These are phyloP conservation scores for Acholoe squamosa DNA, from an alignment of 2,888 invertebrate species.

Conservation along the genomic window DNA sequence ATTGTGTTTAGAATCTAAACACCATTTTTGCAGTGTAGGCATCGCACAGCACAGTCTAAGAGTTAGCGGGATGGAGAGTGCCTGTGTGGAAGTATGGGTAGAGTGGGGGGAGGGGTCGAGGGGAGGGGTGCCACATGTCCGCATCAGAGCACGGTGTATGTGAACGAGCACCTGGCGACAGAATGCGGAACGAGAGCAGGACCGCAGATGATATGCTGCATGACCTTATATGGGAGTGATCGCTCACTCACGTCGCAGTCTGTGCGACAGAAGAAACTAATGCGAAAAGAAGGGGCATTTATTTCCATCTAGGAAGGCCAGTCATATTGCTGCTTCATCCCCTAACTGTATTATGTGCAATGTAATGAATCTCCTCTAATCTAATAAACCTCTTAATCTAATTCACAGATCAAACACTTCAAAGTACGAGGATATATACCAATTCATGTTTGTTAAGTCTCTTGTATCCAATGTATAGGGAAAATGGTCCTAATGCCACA, in stretches of 20 bases:
- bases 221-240: neutral
- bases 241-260: neutral
- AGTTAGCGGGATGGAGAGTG: neutral
- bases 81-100: neutral
- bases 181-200: neutral
- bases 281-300: neutral
- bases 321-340: too few relatives aligned
- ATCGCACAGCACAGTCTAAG: neutral
- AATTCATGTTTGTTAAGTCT: too few relatives aligned
- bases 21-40: too few relatives aligned
- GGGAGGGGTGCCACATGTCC: neutral
- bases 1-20: too few relatives aligned
- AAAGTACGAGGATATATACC: too few relatives aligned
- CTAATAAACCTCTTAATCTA: too few relatives aligned
- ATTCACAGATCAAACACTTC: too few relatives aligned
- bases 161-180: neutral
- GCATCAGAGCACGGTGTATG: conserved; percentile 7
- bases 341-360: too few relatives aligned
- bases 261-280: neutral
- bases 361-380: too few relatives aligned
- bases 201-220: conserved; percentile 5
- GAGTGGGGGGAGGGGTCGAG: neutral
- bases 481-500: too few relatives aligned
- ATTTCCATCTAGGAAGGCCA: too few relatives aligned
- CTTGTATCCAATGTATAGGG: too few relatives aligned